These are phyloP conservation scores for Sympetrum striolatum DNA, from an alignment of 2,888 invertebrate species.

Conservation along the genomic window DNA sequence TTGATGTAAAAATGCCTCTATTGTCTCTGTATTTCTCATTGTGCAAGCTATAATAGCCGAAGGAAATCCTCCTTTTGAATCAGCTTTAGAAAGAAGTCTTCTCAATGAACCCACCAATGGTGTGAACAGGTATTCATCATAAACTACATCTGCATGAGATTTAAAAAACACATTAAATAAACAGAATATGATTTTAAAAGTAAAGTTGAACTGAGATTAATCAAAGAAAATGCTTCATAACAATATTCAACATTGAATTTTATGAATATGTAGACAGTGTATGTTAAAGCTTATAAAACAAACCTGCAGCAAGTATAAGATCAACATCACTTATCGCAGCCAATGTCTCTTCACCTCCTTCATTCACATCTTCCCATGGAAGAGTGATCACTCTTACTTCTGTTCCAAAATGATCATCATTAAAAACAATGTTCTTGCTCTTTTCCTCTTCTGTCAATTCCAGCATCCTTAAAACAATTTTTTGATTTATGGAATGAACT, in stretches of 20 bases:
- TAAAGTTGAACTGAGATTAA: neutral
- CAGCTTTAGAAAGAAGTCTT: neutral
- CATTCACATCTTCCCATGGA: neutral
- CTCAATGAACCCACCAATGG: neutral
- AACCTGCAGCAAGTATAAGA: conserved; percentile 8
- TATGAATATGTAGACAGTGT: too few species aligned
- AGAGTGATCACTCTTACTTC: conserved; percentile 2
- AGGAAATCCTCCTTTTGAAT: neutral
- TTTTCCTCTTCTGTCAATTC: neutral
- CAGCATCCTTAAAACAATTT: neutral
- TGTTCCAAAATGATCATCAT: neutral
- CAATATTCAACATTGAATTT: neutral
- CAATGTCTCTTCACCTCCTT: neutral
- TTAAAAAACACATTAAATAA: neutral
- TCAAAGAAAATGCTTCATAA: neutral
- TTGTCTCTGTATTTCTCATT: neutral
- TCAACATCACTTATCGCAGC: neutral
- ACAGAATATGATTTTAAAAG: neutral
- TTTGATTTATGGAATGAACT: neutral
- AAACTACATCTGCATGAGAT: neutral
- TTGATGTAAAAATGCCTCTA: neutral
- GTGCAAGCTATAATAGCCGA: neutral
- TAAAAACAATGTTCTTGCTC: neutral
- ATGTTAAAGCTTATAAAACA: neutral
- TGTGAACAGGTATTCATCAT: conserved; percentile 8